These are phyloP conservation scores for Argyrosomus regius DNA, from an alignment of 2,797 vertebrate species.

Conservation along the genomic window DNA sequence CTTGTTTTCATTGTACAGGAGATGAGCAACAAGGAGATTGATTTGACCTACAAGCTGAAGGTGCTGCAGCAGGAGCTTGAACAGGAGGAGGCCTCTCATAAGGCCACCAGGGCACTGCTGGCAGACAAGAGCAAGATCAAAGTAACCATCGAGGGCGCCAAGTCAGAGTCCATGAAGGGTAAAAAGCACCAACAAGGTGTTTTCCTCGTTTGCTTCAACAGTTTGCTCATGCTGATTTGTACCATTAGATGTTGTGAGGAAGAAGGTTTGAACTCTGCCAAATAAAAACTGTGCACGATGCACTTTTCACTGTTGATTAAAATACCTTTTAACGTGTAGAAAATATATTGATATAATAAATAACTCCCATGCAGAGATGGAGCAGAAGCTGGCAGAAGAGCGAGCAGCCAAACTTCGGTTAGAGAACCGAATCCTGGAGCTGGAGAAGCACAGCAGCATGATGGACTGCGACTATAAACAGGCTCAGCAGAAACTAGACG, in stretches of 20 bases:
- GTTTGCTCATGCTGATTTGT: background rate
- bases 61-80: constrained; percentile 96
- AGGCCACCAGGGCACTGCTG: constrained; percentile 93
- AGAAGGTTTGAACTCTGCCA: background rate
- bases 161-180: constrained; percentile 99
- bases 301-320: background rate
- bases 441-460: constrained; percentile 96
- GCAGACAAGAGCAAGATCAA: constrained; percentile 99
- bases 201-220: background rate
- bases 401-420: constrained; percentile 92
- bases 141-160: constrained; percentile 97
- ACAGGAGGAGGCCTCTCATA: constrained; percentile 95
- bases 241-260: background rate
- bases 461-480: constrained; percentile 98
- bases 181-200: background rate
- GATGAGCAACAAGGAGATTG: constrained; percentile 98
- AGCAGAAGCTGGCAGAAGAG: constrained; percentile 96
- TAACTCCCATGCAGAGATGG: constrained; percentile 87
- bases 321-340: background rate
- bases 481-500: constrained; percentile 94
- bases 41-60: constrained; percentile 98
- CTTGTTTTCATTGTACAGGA: constrained; percentile 84
- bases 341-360: background rate
- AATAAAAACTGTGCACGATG: background rate
- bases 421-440: constrained; percentile 94